These are phyloP conservation scores for Lutjanus erythropterus DNA, from an alignment of 2,113 vertebrate genomes.

Conservation along the genomic window DNA sequence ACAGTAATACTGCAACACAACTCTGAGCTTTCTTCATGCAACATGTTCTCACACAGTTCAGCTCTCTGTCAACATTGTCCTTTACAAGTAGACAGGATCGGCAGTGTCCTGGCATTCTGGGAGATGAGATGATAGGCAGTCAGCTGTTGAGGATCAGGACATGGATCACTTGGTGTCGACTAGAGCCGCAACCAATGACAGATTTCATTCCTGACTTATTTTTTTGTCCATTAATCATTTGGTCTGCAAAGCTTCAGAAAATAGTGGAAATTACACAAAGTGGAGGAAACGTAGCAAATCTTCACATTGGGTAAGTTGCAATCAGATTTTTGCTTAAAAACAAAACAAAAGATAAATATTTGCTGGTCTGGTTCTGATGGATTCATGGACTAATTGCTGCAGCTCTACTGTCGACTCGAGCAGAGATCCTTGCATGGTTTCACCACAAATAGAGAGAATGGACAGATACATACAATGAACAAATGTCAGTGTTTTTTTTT, in stretches of 20 bases:
- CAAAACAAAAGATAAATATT: not conserved
- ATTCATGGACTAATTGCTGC: not conserved
- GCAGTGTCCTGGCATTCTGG: not conserved
- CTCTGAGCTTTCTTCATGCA: constrained; percentile 48
- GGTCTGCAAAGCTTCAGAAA: not conserved
- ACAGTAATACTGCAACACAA: constrained; percentile 46
- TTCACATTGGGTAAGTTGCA: not conserved
- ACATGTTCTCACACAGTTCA: not conserved
- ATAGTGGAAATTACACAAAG: not conserved
- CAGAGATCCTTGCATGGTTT: not conserved
- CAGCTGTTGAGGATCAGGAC: not conserved
- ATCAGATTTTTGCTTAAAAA: not conserved
- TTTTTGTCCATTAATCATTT: no score
- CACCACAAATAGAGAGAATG: not conserved
- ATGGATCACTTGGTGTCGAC: not conserved
- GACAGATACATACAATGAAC: not conserved
- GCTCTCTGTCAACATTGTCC: not conserved
- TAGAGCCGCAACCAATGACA: not conserved
- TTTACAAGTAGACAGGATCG: not conserved
- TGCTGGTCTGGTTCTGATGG: no score
- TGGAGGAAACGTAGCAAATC: not conserved
- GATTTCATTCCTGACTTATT: not conserved
- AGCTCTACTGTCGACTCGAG: not conserved
- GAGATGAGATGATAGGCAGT: not conserved
- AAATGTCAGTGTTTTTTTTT: not conserved